phyloP scores from a whole-genome alignment of 2,113 vertebrate species.

The Melanerpes formicivorus region DNA sequence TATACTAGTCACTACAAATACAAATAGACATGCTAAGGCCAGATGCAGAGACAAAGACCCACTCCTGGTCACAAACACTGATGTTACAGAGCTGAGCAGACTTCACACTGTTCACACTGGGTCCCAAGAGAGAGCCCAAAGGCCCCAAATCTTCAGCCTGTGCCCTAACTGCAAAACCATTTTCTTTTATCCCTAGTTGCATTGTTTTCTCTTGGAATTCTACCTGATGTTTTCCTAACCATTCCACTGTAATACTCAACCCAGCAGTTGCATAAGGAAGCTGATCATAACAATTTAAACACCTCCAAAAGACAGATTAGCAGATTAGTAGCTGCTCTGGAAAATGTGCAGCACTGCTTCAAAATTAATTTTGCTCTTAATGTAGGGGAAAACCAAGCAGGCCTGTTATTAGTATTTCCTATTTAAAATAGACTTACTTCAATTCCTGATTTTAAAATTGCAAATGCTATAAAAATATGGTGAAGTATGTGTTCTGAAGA shows the following conservation, averaged over 20 bases:
- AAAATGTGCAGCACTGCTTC: slow-evolving; percentile 34
- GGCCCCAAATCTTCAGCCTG: neutral
- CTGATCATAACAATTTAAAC: slow-evolving; percentile 6
- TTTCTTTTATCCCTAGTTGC: neutral
- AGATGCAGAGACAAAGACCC: neutral
- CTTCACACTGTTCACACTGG: fast-evolving
- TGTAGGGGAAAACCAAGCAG: slow-evolving; percentile 6
- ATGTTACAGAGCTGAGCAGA: neutral
- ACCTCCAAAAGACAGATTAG: slow-evolving; percentile 44
- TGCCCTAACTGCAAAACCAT: neutral
- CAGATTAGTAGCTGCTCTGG: slow-evolving; percentile 44
- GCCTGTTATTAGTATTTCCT: slow-evolving; percentile 60
- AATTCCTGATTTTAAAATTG: slow-evolving; percentile 22
- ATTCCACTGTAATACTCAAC: slow-evolving; percentile 8
- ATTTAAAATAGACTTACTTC: slow-evolving; percentile 51
- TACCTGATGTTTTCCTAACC: slow-evolving; percentile 23
- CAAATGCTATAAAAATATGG: slow-evolving; percentile 25
- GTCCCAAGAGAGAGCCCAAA: neutral
- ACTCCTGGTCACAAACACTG: neutral
- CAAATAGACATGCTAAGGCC: neutral
- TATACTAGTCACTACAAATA: neutral
- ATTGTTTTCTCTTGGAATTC: slow-evolving; percentile 24
- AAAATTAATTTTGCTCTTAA: slow-evolving; percentile 49
- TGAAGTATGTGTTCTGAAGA: slow-evolving; percentile 24
- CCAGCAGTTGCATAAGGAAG: slow-evolving; percentile 11